phyloP scores from a whole-genome alignment of 2,888 invertebrate species.

The Catotricha subobsoleta region DNA sequence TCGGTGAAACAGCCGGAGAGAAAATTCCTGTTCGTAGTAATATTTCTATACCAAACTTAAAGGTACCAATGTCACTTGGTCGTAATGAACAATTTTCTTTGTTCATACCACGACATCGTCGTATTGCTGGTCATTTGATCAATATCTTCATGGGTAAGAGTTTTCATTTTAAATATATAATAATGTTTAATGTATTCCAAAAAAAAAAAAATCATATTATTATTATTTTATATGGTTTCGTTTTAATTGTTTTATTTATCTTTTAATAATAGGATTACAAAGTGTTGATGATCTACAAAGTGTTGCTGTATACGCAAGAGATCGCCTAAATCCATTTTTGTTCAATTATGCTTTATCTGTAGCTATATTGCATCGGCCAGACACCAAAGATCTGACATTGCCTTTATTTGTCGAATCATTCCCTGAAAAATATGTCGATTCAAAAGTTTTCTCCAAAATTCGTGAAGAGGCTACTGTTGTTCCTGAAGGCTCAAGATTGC shows the following conservation, averaged over 20 bases:
- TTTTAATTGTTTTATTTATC: constrained; percentile 8
- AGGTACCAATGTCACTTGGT: constrained; percentile 39
- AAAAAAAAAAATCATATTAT: background rate
- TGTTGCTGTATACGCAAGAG: constrained; percentile 45
- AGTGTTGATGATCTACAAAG: constrained; percentile 47
- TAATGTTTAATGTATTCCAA: background rate
- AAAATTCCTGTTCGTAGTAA: constrained; percentile 36
- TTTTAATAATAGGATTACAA: constrained; percentile 37
- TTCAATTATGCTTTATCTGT: constrained; percentile 58
- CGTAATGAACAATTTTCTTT: constrained; percentile 50
- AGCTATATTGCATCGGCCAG: constrained; percentile 41
- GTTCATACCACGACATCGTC: constrained; percentile 49
- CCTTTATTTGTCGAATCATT: constrained; percentile 54
- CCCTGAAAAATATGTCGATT: constrained; percentile 32
- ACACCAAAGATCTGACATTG: constrained; percentile 47
- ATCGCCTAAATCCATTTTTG: constrained; percentile 50
- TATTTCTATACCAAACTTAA: constrained; percentile 44
- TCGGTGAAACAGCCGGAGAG: constrained; percentile 33
- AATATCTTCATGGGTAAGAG: constrained; percentile 44
- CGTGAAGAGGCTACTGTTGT: constrained; percentile 45
- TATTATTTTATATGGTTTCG: background rate
- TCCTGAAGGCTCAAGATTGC: constrained; percentile 43
- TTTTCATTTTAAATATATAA: background rate
- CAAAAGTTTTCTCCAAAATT: constrained; percentile 44
- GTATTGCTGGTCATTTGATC: constrained; percentile 45